Conservation (phyloP, 2,113 vertebrate species). For the Fregata magnificens region DNA sequence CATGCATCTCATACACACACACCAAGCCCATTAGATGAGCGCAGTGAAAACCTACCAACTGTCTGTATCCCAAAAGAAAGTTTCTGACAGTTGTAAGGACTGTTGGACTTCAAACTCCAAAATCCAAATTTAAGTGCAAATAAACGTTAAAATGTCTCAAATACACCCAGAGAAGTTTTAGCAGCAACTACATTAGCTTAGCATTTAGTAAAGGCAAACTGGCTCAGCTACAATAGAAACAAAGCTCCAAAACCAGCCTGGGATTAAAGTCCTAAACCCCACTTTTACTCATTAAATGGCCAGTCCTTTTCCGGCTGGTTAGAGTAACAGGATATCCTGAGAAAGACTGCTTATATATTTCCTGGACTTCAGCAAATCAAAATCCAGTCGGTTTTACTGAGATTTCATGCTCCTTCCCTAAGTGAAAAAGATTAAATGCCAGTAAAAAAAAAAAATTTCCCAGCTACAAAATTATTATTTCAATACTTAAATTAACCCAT, state of each 20-base stretch:
- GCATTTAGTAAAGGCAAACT: neutral
- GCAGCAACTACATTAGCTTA: neutral
- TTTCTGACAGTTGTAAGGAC: neutral
- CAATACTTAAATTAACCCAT: neutral
- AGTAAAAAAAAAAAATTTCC: neutral
- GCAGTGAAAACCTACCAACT: neutral
- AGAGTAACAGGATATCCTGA: neutral
- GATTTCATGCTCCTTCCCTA: neutral
- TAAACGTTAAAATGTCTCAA: neutral
- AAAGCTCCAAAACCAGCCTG: neutral
- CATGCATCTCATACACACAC: accelerated
- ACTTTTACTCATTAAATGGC: neutral
- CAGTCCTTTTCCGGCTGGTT: neutral
- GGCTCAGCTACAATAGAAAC: neutral
- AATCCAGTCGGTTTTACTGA: neutral
- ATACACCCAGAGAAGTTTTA: neutral
- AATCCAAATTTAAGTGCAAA: neutral
- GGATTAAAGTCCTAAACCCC: neutral
- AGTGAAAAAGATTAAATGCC: neutral
- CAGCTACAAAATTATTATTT: neutral
- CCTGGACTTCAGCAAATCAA: neutral
- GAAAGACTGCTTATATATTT: neutral
- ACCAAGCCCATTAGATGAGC: neutral
- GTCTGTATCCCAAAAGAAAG: neutral
- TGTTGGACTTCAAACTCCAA: neutral